A percentile compares a stretch with the other conserved stretches of the same genome.
Evolutionary conservation across 2,797 vertebrate species (phyloP).

Genomic region (Champsocephalus esox): DNA sequence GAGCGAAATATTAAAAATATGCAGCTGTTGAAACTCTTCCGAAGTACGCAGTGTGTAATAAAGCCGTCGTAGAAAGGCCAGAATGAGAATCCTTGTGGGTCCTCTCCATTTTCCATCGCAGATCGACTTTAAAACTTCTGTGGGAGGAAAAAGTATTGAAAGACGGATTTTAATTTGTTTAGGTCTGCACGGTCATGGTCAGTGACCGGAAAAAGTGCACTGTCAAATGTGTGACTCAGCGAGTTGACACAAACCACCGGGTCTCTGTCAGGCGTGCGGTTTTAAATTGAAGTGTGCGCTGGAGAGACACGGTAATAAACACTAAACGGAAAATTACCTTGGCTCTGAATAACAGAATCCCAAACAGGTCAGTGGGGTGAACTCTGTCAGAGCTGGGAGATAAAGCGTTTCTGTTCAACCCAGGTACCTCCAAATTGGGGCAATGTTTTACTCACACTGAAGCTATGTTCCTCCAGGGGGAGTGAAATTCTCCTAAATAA

Average conservation of each 20-base stretch:
- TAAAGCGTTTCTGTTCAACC: neutral
- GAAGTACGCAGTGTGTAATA: neutral
- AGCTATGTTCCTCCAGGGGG: neutral
- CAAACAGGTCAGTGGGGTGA: neutral
- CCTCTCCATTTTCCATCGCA: neutral
- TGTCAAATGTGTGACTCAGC: slow-evolving; percentile 50
- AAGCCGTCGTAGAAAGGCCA: neutral
- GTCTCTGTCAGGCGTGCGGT: slow-evolving; percentile 51
- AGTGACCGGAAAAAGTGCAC: slow-evolving; percentile 54
- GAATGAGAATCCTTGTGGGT: neutral
- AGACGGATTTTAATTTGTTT: slow-evolving; percentile 36
- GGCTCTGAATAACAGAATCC: slow-evolving; percentile 29
- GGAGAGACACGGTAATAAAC: slow-evolving; percentile 32
- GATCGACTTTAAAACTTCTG: neutral
- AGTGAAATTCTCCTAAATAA: neutral
- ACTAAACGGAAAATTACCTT: slow-evolving; percentile 54
- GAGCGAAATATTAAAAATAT: neutral
- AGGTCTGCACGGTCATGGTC: slow-evolving; percentile 51
- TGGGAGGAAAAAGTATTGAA: neutral
- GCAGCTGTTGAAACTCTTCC: neutral
- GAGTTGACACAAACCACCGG: slow-evolving; percentile 37
- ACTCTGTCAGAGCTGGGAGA: slow-evolving; percentile 5
- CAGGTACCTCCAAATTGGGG: neutral
- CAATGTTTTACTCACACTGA: neutral
- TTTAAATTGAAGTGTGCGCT: slow-evolving; percentile 47